Evolutionary conservation across 2,113 vertebrate genomes (phyloP), one percentile per base, ranked within the genome.

Genomic region (Hypocryptadius cinnamomeus): DNA sequence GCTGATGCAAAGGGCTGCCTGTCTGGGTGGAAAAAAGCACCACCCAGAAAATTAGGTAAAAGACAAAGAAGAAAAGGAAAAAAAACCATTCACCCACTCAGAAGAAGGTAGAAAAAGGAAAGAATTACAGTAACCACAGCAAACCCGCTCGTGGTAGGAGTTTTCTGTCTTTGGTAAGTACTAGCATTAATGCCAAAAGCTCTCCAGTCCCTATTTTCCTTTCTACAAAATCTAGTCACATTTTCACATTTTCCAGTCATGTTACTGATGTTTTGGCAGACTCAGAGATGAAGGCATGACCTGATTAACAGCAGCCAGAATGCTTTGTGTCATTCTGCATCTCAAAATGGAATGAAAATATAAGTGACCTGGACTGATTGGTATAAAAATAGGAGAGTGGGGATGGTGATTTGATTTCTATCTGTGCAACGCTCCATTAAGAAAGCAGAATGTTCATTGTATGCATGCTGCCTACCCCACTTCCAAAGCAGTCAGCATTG

Each of bases 361-460:
- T 45, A 68, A 92, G 64, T 87, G 87, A 85, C 48, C 66, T 59
- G n/a, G 78, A 54, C 40, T 42, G 50, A 82, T 16, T 44, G 50
- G 13, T 63, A 50, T 57, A 84, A 92, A 95, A 94, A 54, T 50
- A 91, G 78, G 70, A 57, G 87, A 89, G 59, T 57, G n/a, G 42
- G 78, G 42, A 82, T 53, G 63, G 23, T 87, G 74, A 95, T 96
- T 92, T 70, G 91, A 94, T 96, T 95, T 85, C 63, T 87, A 85
- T 77, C 91, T 70, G 10, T 77, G 84, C 33, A 95, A 92, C 0
- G 89, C 60, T 96, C 90, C 56, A 91, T 88, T 91, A 93, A 56
- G 82, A 90, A 96, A 96, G 87, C 22, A 91, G 64, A 96, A 92
- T 91, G 70, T 56, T 88, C 76, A 94, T 69, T 95, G 76, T 93